These are phyloP conservation scores for Aulostomus chinensis DNA, from an alignment of 2,797 vertebrate genomes.

Conservation along the genomic window DNA sequence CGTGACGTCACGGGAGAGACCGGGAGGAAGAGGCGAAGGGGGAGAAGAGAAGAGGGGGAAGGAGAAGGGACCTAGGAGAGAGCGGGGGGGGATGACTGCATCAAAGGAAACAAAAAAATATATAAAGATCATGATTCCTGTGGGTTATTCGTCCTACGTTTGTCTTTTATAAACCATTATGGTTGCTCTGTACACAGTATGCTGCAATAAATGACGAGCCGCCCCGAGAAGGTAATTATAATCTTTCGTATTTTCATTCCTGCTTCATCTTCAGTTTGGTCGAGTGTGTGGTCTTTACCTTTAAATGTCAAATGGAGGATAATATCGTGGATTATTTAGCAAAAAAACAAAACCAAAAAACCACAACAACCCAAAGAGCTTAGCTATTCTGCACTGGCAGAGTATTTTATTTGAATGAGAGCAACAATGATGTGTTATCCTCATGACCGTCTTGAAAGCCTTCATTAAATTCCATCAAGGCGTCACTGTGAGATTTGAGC, in stretches of 20 bases:
- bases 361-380: conserved; percentile 3
- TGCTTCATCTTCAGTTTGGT: conserved; percentile 37
- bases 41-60: conserved; percentile 35
- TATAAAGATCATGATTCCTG: conserved; percentile 53
- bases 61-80: conserved; percentile 68
- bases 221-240: conserved; percentile 77
- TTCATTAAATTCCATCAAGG: neutral
- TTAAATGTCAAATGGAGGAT: conserved; percentile 25
- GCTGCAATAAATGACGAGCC: conserved; percentile 76
- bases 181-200: conserved; percentile 42
- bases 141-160: conserved; percentile 48
- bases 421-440: conserved; percentile 1
- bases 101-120: conserved; percentile 59
- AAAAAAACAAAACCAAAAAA: neutral
- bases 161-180: conserved; percentile 40
- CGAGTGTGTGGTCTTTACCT: conserved; percentile 46
- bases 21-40: conserved; percentile 51
- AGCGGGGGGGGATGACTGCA: conserved; percentile 74
- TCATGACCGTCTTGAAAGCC: neutral
- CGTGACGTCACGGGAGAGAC: conserved; percentile 75
- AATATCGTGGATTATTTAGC: conserved; percentile 9
- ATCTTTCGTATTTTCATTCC: conserved; percentile 66
- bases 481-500: conserved; percentile 31
- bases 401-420: conserved; percentile 7
- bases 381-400: conserved; percentile 1